Base-by-base conservation (phyloP, 2,113 vertebrate species). In the Chloropsis cyanopogon region DNA sequence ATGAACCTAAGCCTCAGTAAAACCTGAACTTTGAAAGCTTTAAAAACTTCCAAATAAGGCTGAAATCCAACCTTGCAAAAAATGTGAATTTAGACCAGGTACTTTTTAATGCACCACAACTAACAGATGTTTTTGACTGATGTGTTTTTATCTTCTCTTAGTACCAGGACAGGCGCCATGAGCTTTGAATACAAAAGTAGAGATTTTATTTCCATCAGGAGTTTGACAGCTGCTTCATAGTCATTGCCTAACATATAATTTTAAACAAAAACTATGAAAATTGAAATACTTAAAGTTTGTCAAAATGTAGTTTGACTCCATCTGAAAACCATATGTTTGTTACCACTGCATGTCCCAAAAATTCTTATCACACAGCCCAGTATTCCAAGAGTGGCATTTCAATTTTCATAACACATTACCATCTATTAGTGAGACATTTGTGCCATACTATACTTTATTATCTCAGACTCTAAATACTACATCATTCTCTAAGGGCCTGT, bases 141-240 rank as follows among this genome's bases (percentile, higher is more conserved):
- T 77, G n/a, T 65, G 26, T 95, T 94, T 90, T 23, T 70, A 63
- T 64, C 37, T 92, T 72, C 69, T 92, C 28, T 33, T 14, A 71
- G 54, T 77, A 93, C 42, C 35, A 39, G 37, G 59, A 90, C 63
- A 90, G 41, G 65, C n/a, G 63, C 10, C 5, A 4, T 57, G 70
- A 92, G 33, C 49, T 81, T 65, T 90, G 79, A 96, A 94, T 95
- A 66, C 42, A 96, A 97, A 95, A 87, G 7, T 12, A 90, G 44
- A 91, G 23, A 76, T 79, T 82, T 89, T 93, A 84, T 87, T 93
- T 84, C n/a, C 28, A 2, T 65, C 23, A 72, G 69, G 42, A 84
- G 64, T 66, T 57, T 49, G 64, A 78, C 71, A 94, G 60, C 56
- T 95, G 54, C 42, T 93, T 83, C 37, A 71, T 50, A 56, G 7